A percentile compares a stretch with the other conserved stretches of the same genome.
Conservation (phyloP, 92 coral and sea anemone genomes). For the Porites lobata region DNA sequence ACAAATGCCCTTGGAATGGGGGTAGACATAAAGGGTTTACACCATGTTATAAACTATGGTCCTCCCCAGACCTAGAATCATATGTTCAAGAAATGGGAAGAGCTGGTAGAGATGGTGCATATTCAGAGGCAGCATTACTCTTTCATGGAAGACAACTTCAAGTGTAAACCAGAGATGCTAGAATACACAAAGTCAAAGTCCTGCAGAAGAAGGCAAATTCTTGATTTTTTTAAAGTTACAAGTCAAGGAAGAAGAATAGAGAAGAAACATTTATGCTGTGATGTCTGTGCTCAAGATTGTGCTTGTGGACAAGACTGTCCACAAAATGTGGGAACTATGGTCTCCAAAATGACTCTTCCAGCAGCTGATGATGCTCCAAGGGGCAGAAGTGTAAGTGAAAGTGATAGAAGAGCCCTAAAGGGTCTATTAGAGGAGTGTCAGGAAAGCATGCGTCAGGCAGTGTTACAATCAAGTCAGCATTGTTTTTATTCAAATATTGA, state of each 20-base stretch:
- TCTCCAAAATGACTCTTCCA: background rate
- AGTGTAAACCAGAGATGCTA: constrained; percentile 32
- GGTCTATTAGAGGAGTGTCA: constrained; percentile 2
- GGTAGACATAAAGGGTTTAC: constrained; percentile 6
- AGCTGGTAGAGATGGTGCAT: constrained; percentile 39
- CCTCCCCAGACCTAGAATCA: constrained; percentile 24
- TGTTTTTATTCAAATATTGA: constrained; percentile 7
- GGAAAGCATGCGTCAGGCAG: background rate
- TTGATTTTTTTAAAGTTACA: background rate
- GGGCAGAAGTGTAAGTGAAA: constrained; percentile 6
- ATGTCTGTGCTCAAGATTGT: too few species aligned
- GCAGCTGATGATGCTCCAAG: background rate
- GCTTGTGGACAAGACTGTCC: background rate
- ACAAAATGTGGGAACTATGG: constrained; percentile 5
- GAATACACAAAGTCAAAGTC: constrained; percentile 10
- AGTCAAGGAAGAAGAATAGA: background rate
- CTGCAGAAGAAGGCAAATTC: constrained; percentile 1
- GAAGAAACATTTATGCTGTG: too few species aligned
- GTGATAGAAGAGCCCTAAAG: background rate
- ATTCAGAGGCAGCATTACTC: constrained; percentile 4
- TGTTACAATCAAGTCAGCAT: constrained; percentile 6
- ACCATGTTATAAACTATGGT: constrained; percentile 17
- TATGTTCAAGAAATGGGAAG: constrained; percentile 38
- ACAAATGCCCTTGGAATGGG: constrained; percentile 43
- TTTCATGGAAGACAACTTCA: constrained; percentile 23